Conservation (phyloP, 2,888 invertebrate species). For the Patella depressa region DNA sequence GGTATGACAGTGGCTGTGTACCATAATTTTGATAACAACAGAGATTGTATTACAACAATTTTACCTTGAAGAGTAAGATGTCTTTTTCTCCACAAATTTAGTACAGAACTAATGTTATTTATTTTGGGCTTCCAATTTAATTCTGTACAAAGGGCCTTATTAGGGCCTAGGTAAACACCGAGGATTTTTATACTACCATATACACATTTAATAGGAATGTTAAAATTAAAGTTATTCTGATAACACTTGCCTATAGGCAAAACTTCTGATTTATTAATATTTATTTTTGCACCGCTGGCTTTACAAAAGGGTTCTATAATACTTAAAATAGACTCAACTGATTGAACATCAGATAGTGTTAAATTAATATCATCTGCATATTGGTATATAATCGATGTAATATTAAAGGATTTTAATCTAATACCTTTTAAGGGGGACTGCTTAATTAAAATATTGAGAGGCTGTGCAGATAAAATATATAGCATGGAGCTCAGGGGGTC, state of each 20-base stretch:
- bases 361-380: neutral
- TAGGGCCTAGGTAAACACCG: neutral
- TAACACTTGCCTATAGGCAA: neutral
- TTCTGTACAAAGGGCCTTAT: neutral
- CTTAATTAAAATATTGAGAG: neutral
- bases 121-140: conserved; percentile 4
- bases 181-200: neutral
- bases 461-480: conserved; percentile 2
- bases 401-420: neutral
- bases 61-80: conserved; percentile 2
- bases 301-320: conserved; percentile 4
- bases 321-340: neutral
- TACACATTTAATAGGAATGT: neutral
- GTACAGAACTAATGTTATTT: neutral
- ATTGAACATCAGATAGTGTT: neutral
- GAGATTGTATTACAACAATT: neutral
- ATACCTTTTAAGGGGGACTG: neutral
- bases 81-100: neutral
- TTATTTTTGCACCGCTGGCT: neutral
- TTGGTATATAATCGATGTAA: neutral
- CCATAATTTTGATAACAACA: neutral
- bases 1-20: neutral
- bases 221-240: neutral
- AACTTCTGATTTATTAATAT: neutral
- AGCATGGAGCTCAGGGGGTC: conserved; percentile 8